A percentile compares a stretch with the other conserved stretches of the same genome.
phyloP scores from a whole-genome alignment of 2,797 vertebrate species.

The Picus viridis region DNA sequence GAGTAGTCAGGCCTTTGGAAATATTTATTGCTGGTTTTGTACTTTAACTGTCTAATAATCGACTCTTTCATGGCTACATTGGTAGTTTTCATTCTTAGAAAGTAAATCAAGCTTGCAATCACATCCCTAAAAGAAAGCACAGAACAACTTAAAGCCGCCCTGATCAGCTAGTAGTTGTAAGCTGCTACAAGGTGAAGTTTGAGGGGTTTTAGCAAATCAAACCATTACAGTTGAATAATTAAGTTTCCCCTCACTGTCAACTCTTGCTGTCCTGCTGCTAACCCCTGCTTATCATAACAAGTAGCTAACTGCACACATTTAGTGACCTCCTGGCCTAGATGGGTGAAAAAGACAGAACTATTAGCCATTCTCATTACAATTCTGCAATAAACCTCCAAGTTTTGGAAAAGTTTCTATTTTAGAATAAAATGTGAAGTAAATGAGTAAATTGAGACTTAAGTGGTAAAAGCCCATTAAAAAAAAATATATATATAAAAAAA shows the following conservation, averaged over 20 bases:
- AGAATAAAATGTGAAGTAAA: background rate
- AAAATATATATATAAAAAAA: background rate
- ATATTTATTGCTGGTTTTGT: background rate
- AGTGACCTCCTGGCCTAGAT: background rate
- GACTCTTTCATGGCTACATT: background rate
- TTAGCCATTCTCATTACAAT: background rate
- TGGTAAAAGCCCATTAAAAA: background rate
- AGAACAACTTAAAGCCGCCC: background rate
- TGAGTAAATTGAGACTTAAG: background rate
- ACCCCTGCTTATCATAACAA: background rate
- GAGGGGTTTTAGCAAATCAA: background rate
- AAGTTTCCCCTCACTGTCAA: background rate
- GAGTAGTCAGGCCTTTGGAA: no score
- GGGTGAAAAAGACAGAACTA: background rate
- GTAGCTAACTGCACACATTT: background rate
- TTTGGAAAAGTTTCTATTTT: background rate
- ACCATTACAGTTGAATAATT: background rate
- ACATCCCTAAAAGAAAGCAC: background rate
- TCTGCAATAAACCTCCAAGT: background rate
- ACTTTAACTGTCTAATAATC: background rate
- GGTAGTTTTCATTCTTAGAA: background rate
- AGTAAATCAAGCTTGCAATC: background rate
- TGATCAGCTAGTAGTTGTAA: background rate
- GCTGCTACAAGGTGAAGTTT: background rate
- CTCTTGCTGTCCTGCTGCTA: background rate